Conservation (phyloP, 2,888 invertebrate genomes). For the Cataglyphis cursor region DNA sequence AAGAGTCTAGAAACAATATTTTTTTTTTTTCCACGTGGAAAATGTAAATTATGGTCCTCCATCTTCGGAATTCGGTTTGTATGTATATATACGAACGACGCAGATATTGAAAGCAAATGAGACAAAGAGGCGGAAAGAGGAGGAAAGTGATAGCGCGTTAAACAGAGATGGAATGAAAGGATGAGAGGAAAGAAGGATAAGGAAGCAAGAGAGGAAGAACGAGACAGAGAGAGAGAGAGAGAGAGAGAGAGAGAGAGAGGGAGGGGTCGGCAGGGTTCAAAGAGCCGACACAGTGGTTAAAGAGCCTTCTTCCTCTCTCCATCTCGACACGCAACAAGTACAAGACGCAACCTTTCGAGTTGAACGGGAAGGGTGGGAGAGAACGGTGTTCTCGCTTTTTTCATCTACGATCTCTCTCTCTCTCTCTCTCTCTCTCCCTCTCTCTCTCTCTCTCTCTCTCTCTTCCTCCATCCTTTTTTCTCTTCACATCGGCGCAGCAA, state of each 20-base stretch:
- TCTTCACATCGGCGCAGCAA: conserved; percentile 78
- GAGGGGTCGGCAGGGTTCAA: conserved; percentile 81
- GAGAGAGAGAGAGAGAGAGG: conserved; percentile 58
- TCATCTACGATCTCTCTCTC: conserved; percentile 51
- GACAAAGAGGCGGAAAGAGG: conserved; percentile 66
- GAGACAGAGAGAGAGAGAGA: conserved; percentile 54
- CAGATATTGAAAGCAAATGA: conserved; percentile 39
- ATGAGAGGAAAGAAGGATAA: conserved; percentile 57
- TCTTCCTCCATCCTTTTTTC: conserved; percentile 60
- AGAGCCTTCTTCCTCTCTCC: conserved; percentile 81
- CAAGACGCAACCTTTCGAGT: conserved; percentile 78
- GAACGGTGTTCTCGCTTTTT: conserved; percentile 64
- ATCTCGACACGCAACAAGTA: conserved; percentile 79
- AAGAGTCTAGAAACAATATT: conserved; percentile 82
- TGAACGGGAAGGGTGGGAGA: conserved; percentile 68
- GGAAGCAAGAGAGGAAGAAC: conserved; percentile 51
- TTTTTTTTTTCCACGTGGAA: conserved; percentile 83
- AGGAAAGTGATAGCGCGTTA: conserved; percentile 60
- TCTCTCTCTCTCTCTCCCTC: not conserved
- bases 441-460: conserved; percentile 23
- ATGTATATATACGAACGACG: conserved; percentile 14
- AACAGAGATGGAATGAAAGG: conserved; percentile 43
- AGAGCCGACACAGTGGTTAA: conserved; percentile 86
- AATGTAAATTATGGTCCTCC: conserved; percentile 83
- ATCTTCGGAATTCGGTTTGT: conserved; percentile 62